phyloP scores from a whole-genome alignment of 2,113 vertebrate species.

The Uria aalge region DNA sequence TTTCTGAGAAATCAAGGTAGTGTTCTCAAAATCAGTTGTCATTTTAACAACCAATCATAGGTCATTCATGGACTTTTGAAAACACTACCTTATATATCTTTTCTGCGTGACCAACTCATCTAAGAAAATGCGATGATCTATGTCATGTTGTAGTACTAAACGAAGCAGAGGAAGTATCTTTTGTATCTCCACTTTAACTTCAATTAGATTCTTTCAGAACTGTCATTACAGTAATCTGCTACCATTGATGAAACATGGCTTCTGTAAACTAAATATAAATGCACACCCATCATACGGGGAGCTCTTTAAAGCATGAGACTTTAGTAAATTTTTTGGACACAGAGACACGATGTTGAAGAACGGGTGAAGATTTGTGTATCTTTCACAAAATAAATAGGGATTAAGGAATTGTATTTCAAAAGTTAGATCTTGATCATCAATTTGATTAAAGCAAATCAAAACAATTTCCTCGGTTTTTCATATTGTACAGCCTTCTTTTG shows the following conservation, averaged over 20 bases:
- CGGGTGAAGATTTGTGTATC: not conserved
- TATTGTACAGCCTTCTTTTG: not conserved
- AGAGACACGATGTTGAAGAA: not conserved
- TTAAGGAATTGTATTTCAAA: not conserved
- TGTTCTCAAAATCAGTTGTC: not conserved
- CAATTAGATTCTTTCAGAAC: not conserved
- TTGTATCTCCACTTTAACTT: not conserved
- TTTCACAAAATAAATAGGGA: not conserved
- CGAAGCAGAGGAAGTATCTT: not conserved
- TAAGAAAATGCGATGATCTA: not conserved
- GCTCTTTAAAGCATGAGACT: not conserved
- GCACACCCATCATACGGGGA: not conserved
- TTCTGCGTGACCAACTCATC: rapidly evolving
- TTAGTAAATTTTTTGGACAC: not conserved
- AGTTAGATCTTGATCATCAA: not conserved
- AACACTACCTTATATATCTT: not conserved
- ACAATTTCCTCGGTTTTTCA: not conserved
- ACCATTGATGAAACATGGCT: not conserved
- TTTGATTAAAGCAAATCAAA: not conserved
- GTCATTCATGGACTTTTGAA: not conserved
- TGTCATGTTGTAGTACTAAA: not conserved
- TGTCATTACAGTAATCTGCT: not conserved
- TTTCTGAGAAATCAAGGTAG: not conserved
- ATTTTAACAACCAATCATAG: not conserved
- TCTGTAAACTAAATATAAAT: not conserved